Evolutionary conservation across 2,113 vertebrate genomes (phyloP).

Genomic region (Tringa solitaria): DNA sequence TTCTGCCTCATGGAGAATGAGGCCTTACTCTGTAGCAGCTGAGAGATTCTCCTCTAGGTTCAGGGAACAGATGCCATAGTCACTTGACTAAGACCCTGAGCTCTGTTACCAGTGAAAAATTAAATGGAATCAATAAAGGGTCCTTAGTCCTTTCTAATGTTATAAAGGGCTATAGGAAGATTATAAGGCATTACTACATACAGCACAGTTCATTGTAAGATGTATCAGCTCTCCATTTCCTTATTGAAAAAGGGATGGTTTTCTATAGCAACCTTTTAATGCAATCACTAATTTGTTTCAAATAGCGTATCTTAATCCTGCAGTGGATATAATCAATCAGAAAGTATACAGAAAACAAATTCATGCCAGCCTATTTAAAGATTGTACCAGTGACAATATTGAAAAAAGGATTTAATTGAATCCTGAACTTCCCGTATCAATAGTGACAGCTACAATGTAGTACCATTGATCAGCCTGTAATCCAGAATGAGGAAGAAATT

Average conservation of each 20-base stretch:
- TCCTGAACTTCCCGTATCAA: neutral
- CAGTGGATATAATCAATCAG: neutral
- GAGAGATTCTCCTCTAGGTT: neutral
- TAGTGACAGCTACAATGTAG: neutral
- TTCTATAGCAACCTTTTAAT: neutral
- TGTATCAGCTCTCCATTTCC: neutral
- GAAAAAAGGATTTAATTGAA: neutral
- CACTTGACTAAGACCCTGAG: neutral
- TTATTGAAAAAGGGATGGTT: neutral
- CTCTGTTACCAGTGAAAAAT: neutral
- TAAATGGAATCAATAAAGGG: neutral
- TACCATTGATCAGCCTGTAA: slow-evolving; percentile 38
- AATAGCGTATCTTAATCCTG: neutral
- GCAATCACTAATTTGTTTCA: neutral
- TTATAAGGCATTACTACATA: neutral
- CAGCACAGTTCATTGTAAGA: neutral
- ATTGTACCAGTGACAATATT: neutral
- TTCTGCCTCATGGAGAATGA: neutral
- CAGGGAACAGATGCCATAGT: neutral
- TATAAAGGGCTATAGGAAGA: neutral
- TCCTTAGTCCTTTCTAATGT: neutral
- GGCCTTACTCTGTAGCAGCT: neutral
- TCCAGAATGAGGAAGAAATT: slow-evolving; percentile 28
- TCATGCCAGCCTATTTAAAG: neutral
- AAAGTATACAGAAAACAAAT: neutral